A percentile compares a stretch with the other conserved stretches of the same genome.
Conservation (phyloP, 2,888 invertebrate genomes). For the Serrognathus titanus region DNA sequence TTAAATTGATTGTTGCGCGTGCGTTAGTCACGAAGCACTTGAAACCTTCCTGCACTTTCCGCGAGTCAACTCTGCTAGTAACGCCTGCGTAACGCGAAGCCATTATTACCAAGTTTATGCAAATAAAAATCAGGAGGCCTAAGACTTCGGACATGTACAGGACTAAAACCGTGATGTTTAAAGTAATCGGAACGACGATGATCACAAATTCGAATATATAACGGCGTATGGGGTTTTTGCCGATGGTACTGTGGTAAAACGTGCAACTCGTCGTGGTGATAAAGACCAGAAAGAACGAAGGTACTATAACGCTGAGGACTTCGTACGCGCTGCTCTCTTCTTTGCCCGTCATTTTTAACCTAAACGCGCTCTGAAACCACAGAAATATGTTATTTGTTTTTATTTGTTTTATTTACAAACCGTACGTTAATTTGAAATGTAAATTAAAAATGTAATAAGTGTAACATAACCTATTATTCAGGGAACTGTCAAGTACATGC, state of each 20-base stretch:
- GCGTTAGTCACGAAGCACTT: conserved; percentile 60
- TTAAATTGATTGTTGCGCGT: conserved; percentile 67
- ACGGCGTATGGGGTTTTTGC: conserved; percentile 19
- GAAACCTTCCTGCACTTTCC: neutral
- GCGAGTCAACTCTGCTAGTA: neutral
- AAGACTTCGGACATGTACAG: conserved; percentile 38
- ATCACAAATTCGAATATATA: conserved; percentile 56
- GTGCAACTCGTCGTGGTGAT: conserved; percentile 36
- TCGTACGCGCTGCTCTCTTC: conserved; percentile 46
- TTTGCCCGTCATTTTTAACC: conserved; percentile 2
- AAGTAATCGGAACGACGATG: conserved; percentile 55
- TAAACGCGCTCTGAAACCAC: neutral
- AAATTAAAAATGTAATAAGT: neutral
- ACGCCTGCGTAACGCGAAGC: neutral
- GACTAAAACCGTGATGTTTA: conserved; percentile 56
- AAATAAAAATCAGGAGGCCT: conserved; percentile 9
- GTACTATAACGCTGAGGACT: conserved; percentile 45
- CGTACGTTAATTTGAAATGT: neutral
- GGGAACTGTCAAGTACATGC: neutral
- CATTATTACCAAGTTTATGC: conserved; percentile 6
- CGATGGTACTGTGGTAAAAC: conserved; percentile 22
- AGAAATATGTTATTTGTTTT: neutral
- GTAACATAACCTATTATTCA: neutral
- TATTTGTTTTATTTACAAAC: neutral
- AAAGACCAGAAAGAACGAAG: conserved; percentile 39